Base-by-base conservation (phyloP, 1,140 invertebrate species). In the Brachionus sp. region DNA sequence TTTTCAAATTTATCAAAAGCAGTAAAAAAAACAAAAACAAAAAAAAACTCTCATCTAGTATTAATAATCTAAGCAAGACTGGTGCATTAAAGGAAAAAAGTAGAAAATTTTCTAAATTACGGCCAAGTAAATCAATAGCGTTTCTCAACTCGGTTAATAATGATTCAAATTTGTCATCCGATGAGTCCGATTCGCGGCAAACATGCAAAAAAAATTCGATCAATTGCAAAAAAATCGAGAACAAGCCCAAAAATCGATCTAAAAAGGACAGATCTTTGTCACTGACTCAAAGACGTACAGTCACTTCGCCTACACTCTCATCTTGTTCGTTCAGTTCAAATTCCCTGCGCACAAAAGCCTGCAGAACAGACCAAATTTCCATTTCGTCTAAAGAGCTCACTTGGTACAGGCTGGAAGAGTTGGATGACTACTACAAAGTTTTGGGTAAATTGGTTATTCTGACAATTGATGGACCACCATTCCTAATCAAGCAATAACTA, bases 361-460 rank as follows among this genome's bases (percentile, higher is more conserved):
- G 5, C n/a, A 75, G 23, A 46, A 46, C 12, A 6, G 25, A 75
- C 9, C 70, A 35, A 25, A 7, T 44, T 46, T 44, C 39, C 25
- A 46, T 44, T 25, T 46, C 25, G 19, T 62, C 77, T 4, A 80
- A 80, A 80, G 77, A 80, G 50, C 33, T 80, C 7, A 80, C 77
- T 39, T 80, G 77, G 77, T 80, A 80, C 39, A 80, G 57, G 25
- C 37, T 80, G 6, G 77, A 80, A 80, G 77, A 80, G 19, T 13
- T 80, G 25, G 62, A 66, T 16, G 9, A 62, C 19, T 80, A 80
- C 33, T 80, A 80, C 57, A 57, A 62, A 80, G 9, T 80, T 39
- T 66, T 80, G 33, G 77, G 77, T 80, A 66, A 80, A 33, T 78
- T 37, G 25, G 33, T n/a, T 19, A 37, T 70, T 39, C 37, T n/a